Base-by-base conservation (phyloP, 2,888 invertebrate genomes). In the Troides aeacus region DNA sequence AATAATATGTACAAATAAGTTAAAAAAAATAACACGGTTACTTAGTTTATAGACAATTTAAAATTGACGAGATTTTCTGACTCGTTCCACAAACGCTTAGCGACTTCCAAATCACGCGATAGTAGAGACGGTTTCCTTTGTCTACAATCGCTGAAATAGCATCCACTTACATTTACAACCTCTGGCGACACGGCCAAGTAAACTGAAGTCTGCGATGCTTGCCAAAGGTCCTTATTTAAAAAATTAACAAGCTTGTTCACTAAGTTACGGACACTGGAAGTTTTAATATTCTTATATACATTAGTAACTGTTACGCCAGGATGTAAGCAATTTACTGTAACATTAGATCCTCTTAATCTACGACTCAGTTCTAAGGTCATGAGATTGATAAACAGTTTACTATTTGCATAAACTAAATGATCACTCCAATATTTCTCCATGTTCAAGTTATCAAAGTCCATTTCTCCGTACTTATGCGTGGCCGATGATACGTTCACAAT, bases 131-230 rank as follows among this genome's bases (percentile, higher is more conserved):
- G 88, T 62, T 90, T 86, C 42, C 79, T 84, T 75, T 93, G 89
- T 68, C 88, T 84, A 76, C 93, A 94, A 76, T 95, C 92, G 73
- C 94, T 94, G 77, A 95, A 95, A 82, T 95, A 95, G 82, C 93
- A 92, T 59, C 97, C 96, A 66, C 93, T 93, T 10, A 94, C 88
- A 68, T 93, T 87, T 58, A 92, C 86, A 23, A 96, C 84, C 57
- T 93, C 93, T n/a, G 95, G 94, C 7, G 90, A 79, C 24, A 90
- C 90, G 17, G 91, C 81, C 64, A 94, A 93, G 79, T 94, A 94
- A 62, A 96, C 86, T 24, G 94, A 87, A 0, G 95, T 94, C 82
- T 95, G 95, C 0, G 96, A 94, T 56, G 94, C 94, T 84, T 96
- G 95, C 80, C 88, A 90, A 1, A 94, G 90, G 65, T 89, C 93